These are phyloP conservation scores for Cetoscarus ocellatus DNA, from an alignment of 2,797 vertebrate species.

Conservation along the genomic window DNA sequence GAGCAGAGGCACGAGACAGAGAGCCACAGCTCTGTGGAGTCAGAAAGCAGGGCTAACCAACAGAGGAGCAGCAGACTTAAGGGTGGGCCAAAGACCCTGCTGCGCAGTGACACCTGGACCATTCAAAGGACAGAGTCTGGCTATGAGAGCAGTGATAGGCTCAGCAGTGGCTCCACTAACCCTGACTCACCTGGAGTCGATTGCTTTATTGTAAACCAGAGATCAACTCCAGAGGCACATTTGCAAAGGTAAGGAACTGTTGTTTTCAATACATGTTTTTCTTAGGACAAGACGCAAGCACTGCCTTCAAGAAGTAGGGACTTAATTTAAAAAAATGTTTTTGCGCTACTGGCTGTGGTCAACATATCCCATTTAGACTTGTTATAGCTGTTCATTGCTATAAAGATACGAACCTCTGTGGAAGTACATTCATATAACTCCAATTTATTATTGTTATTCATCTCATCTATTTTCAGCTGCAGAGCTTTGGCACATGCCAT, in stretches of 20 bases:
- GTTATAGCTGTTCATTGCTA: too few species aligned
- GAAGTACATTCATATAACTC: too few species aligned
- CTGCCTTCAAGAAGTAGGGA: too few species aligned
- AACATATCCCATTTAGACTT: too few species aligned
- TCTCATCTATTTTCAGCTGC: background rate
- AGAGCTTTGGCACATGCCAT: background rate
- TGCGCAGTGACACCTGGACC: conserved; percentile 89
- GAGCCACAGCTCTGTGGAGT: conserved; percentile 91
- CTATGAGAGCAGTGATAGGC: conserved; percentile 94
- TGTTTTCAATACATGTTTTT: background rate
- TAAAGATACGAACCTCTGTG: too few species aligned
- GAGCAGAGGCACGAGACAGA: conserved; percentile 91
- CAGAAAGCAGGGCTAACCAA: conserved; percentile 81
- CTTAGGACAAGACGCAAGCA: too few species aligned
- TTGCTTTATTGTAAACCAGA: conserved; percentile 79
- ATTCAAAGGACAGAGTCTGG: conserved; percentile 96
- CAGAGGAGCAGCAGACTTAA: conserved; percentile 77
- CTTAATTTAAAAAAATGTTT: too few species aligned
- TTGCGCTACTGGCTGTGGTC: too few species aligned
- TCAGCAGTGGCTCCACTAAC: conserved; percentile 93
- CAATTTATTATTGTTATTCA: too few species aligned
- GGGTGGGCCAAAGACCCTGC: conserved; percentile 83
- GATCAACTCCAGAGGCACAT: conserved; percentile 76
- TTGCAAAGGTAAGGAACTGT: conserved; percentile 85
- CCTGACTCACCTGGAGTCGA: conserved; percentile 91